phyloP scores from a whole-genome alignment of 2,797 vertebrate species.

The Cetoscarus ocellatus region DNA sequence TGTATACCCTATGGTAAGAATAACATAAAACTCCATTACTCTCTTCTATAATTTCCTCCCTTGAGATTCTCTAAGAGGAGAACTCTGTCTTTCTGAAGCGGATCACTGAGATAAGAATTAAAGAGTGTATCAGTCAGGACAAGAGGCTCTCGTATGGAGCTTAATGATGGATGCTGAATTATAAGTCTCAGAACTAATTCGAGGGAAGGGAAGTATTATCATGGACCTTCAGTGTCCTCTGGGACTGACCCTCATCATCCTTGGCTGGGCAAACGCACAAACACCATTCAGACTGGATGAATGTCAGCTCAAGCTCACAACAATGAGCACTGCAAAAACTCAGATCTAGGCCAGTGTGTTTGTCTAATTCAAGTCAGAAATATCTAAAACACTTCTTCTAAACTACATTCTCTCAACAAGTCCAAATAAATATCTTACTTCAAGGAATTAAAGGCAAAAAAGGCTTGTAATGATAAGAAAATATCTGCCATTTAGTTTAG shows the following conservation, averaged over 20 bases:
- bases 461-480: too few relatives aligned
- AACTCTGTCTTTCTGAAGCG: background rate
- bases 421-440: too few relatives aligned
- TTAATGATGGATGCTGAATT: background rate
- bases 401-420: too few relatives aligned
- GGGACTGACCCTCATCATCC: background rate
- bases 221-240: background rate
- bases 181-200: background rate
- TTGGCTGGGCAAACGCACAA: background rate
- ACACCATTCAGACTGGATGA: background rate
- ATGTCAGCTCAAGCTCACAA: too few relatives aligned
- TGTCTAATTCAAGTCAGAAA: too few relatives aligned
- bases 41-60: constrained; percentile 3
- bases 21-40: constrained; percentile 20
- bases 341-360: too few relatives aligned
- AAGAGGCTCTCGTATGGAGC: background rate
- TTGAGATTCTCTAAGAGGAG: background rate
- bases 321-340: too few relatives aligned
- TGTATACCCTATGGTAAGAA: constrained; percentile 9
- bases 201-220: background rate
- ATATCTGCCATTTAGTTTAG: too few relatives aligned
- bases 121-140: background rate
- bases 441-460: too few relatives aligned
- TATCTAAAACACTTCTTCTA: too few relatives aligned
- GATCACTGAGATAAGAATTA: constrained; percentile 7